Evolutionary conservation across 2,797 vertebrate species (phyloP).

Genomic region (Periparus ater): DNA sequence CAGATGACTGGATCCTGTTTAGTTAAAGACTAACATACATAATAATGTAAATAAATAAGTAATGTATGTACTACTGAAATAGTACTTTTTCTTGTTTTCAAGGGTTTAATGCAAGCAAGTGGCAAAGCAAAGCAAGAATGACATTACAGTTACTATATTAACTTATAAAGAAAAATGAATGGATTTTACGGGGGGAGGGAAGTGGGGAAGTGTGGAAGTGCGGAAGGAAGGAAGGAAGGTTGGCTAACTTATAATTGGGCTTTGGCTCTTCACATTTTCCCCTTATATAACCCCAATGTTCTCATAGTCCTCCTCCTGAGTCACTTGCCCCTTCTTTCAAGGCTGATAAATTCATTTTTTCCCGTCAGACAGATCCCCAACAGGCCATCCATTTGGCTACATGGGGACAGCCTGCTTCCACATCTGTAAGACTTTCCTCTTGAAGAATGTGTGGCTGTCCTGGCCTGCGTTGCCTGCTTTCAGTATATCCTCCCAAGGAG

Average conservation of each 20-base stretch:
- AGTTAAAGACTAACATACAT: neutral
- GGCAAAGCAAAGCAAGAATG: neutral
- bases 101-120: neutral
- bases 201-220: too few relatives aligned
- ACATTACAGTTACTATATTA: neutral
- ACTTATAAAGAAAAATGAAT: neutral
- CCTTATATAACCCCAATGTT: neutral
- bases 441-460: neutral
- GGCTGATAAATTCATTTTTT: neutral
- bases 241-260: neutral
- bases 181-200: neutral
- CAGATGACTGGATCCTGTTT: conserved; percentile 15
- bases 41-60: neutral
- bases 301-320: neutral
- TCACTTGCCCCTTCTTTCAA: neutral
- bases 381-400: neutral
- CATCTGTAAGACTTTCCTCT: neutral
- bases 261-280: neutral
- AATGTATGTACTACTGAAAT: neutral
- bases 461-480: neutral
- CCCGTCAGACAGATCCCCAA: neutral
- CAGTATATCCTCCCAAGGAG: neutral
- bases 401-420: too few relatives aligned
- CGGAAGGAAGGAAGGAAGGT: too few relatives aligned
- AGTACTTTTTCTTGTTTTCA: neutral